These are phyloP conservation scores for Chrysogorgia sp. DNA, from an alignment of 92 coral and sea anemone species.

Conservation along the genomic window DNA sequence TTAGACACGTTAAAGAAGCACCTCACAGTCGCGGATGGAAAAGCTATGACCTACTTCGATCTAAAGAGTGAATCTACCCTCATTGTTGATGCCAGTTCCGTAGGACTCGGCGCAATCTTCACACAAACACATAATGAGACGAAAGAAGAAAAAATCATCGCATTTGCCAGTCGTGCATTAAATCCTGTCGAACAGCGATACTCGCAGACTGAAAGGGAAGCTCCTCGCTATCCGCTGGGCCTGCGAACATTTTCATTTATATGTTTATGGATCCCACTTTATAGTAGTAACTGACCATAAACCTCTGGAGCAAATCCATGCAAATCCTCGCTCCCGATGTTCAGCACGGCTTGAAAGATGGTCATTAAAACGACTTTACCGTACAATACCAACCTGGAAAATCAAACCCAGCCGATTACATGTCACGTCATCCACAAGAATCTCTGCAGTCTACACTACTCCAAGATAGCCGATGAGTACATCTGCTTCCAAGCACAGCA, in stretches of 20 bases:
- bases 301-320: slow-evolving; percentile 36
- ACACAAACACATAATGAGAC: slow-evolving; percentile 30
- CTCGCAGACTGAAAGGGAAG: slow-evolving; percentile 54
- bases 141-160: slow-evolving; percentile 19
- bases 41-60: slow-evolving; percentile 37
- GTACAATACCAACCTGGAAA: slow-evolving; percentile 28
- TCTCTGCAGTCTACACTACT: background rate
- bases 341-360: slow-evolving; percentile 43
- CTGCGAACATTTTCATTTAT: slow-evolving; percentile 48
- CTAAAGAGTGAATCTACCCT: slow-evolving; percentile 11
- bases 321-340: slow-evolving; percentile 28
- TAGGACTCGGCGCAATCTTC: slow-evolving; percentile 48
- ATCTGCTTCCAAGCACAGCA: background rate
- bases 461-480: background rate
- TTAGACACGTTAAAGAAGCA: slow-evolving; percentile 35
- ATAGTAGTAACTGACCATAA: slow-evolving; percentile 55
- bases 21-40: slow-evolving; percentile 37
- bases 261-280: slow-evolving; percentile 50
- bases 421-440: slow-evolving; percentile 42
- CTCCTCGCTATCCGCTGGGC: slow-evolving; percentile 40
- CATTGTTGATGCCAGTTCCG: slow-evolving; percentile 42
- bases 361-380: slow-evolving; percentile 6
- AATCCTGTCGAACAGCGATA: slow-evolving; percentile 45
- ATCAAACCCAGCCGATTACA: slow-evolving; percentile 37
- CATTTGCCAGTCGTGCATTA: slow-evolving; percentile 46